These are phyloP conservation scores for Trichomalopsis sarcophagae DNA, from an alignment of 1,140 invertebrate genomes.

Conservation along the genomic window DNA sequence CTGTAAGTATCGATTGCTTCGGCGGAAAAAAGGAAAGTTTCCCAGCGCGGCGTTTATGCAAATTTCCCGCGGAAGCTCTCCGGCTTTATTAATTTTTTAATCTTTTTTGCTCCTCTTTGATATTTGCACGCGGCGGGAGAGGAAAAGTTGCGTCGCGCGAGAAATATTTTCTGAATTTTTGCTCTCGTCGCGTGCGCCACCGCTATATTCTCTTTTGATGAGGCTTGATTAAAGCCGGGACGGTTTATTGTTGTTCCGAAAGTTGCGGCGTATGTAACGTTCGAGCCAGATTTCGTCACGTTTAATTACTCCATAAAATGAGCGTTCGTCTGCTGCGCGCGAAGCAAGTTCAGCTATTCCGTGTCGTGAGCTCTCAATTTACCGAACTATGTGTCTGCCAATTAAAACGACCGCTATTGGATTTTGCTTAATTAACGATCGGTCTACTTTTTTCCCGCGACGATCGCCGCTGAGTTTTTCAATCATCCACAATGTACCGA, in stretches of 20 bases:
- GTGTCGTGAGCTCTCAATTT: background rate
- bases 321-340: too few relatives aligned
- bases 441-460: background rate
- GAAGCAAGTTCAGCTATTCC: background rate
- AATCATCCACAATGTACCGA: background rate
- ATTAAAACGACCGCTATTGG: background rate
- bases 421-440: background rate
- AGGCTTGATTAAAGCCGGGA: background rate
- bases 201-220: background rate
- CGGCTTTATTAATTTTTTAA: slow-evolving; percentile 11
- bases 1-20: slow-evolving; percentile 52
- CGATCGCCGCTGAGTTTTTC: background rate
- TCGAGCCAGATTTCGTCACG: slow-evolving; percentile 1
- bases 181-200: background rate
- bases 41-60: background rate
- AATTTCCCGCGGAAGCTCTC: background rate
- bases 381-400: background rate
- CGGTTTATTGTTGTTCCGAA: background rate
- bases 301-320: slow-evolving; percentile 11
- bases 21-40: slow-evolving; percentile 8
- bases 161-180: background rate
- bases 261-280: background rate
- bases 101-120: background rate
- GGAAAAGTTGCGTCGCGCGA: background rate
- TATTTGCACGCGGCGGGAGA: background rate